Evolutionary conservation across 2,797 vertebrate genomes (phyloP).

Genomic region (Rhinogobio ventralis): DNA sequence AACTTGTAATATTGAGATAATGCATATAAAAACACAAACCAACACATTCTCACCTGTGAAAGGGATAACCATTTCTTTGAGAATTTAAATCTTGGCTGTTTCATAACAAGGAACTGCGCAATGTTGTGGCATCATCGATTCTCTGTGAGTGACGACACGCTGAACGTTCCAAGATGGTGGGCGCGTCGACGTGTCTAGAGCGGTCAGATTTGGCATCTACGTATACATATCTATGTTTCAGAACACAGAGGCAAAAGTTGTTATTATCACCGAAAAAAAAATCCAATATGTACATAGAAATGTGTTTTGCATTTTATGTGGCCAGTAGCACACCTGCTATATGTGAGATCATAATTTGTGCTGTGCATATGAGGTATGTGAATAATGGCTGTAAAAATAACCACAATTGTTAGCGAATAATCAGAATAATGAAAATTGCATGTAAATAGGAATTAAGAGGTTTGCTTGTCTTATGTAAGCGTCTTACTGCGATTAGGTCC

Average conservation of each 20-base stretch:
- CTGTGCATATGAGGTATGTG: neutral
- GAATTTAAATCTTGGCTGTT: neutral
- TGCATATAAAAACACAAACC: too few species aligned
- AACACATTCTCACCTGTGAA: neutral
- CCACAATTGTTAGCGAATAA: neutral
- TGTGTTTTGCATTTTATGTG: too few species aligned
- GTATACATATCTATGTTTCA: too few species aligned
- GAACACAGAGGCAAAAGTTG: too few species aligned
- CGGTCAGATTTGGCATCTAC: too few species aligned
- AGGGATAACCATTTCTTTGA: neutral
- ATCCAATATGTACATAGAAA: too few species aligned
- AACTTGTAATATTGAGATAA: too few species aligned
- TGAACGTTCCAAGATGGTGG: too few species aligned
- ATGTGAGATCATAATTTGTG: neutral
- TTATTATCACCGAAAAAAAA: neutral
- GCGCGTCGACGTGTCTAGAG: too few species aligned
- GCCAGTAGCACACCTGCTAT: neutral
- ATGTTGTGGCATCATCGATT: too few species aligned
- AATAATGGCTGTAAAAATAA: too few species aligned
- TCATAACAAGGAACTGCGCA: neutral
- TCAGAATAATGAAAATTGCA: neutral
- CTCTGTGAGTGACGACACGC: too few species aligned
- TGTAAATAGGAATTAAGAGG: neutral
- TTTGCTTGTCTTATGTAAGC: neutral
- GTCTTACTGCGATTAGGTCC: neutral